Conservation (phyloP, 2,888 invertebrate species). For the Syrista parreyssii region DNA sequence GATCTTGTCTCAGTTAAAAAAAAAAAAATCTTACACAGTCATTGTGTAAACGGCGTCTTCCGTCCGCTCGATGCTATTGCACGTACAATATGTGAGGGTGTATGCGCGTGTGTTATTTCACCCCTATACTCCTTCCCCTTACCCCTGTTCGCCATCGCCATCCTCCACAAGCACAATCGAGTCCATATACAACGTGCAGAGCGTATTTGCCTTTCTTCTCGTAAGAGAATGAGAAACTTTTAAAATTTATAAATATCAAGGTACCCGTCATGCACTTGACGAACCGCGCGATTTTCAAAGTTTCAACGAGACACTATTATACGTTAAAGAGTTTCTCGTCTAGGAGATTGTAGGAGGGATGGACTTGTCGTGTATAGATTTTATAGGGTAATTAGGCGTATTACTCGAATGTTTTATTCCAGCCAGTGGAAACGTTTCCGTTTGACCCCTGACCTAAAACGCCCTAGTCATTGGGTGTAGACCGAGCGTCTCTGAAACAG, state of each 20-base stretch:
- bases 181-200: not conserved
- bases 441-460: constrained; percentile 59
- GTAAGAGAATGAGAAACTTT: not conserved
- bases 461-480: constrained; percentile 63
- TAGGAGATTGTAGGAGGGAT: not conserved
- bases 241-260: not conserved
- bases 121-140: not conserved
- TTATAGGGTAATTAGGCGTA: not conserved
- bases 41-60: not conserved
- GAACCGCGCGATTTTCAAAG: not conserved
- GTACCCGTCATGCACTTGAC: not conserved
- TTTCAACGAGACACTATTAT: not conserved
- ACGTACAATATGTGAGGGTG: not conserved
- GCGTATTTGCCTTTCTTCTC: not conserved
- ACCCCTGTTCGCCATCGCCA: not conserved
- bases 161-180: not conserved
- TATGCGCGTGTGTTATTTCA: not conserved
- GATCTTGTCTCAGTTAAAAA: not conserved
- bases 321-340: not conserved
- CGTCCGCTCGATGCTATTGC: constrained; percentile 6
- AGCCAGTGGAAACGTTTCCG: constrained; percentile 62
- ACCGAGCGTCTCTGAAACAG: constrained; percentile 62
- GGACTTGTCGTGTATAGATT: not conserved
- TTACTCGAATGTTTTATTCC: constrained; percentile 35
- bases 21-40: not conserved